phyloP scores from a whole-genome alignment of 2,113 vertebrate species.

The Grantiella picta region DNA sequence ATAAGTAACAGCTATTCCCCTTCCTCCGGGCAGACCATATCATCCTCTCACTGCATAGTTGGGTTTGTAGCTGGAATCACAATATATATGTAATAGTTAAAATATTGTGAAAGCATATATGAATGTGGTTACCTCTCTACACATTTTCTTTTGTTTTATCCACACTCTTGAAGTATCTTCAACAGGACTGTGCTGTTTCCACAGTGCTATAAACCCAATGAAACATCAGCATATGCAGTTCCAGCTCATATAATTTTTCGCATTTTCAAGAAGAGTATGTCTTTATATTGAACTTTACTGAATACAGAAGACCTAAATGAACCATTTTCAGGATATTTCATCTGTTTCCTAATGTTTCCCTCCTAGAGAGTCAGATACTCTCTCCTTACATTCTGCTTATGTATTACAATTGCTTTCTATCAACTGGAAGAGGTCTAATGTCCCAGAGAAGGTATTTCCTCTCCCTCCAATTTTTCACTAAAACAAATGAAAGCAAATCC shows the following conservation, averaged over 20 bases:
- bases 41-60: not conserved
- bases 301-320: not conserved
- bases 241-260: not conserved
- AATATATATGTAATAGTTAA: not conserved
- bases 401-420: not conserved
- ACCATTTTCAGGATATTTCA: not conserved
- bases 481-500: not conserved
- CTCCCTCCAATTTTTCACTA: not conserved
- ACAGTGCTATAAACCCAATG: not conserved
- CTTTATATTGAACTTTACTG: not conserved
- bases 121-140: not conserved
- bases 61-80: not conserved
- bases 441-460: not conserved
- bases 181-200: not conserved
- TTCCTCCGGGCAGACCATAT: not conserved
- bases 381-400: not conserved
- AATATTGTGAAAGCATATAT: not conserved
- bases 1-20: not conserved
- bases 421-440: not conserved
- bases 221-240: not conserved
- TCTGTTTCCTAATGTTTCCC: not conserved
- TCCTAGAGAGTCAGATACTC: not conserved
- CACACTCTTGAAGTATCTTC: not conserved
- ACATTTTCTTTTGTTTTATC: not conserved
- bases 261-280: not conserved